A percentile compares a stretch with the other conserved stretches of the same genome.
phyloP scores from a whole-genome alignment of 2,888 invertebrate species.

The Labia minor region DNA sequence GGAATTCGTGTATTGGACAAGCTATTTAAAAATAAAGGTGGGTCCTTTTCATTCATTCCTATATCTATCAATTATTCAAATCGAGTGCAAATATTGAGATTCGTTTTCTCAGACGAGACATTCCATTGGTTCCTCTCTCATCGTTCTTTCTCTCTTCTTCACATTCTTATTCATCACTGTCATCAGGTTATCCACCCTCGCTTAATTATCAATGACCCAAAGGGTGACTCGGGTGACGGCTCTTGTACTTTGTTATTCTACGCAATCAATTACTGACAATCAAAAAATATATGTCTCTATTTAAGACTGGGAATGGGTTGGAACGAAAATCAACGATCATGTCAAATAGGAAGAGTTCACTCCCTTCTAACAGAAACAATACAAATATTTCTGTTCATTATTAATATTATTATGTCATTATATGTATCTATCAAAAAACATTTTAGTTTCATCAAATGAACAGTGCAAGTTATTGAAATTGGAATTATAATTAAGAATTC shows the following conservation, averaged over 20 bases:
- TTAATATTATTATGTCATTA: too few species aligned
- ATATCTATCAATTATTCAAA: neutral
- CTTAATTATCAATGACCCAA: slow-evolving; percentile 1
- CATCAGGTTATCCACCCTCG: neutral
- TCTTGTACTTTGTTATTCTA: neutral
- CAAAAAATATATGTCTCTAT: neutral
- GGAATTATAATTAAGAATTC: too few species aligned
- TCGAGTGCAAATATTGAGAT: neutral
- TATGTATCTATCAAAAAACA: too few species aligned
- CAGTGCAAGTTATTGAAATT: too few species aligned
- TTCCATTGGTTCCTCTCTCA: neutral
- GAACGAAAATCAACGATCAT: neutral
- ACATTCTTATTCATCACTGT: neutral
- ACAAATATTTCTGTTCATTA: too few species aligned
- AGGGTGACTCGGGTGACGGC: neutral
- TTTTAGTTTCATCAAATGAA: too few species aligned
- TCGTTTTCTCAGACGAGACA: neutral
- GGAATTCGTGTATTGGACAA: neutral
- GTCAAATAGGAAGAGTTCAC: neutral
- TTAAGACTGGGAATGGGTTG: neutral
- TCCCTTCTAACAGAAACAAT: too few species aligned
- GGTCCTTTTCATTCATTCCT: neutral
- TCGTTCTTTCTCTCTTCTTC: neutral
- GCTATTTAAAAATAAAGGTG: neutral
- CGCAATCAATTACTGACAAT: neutral